Percentiles rank a stretch among this genome's conserved stretches.
Evolutionary conservation across 2,113 vertebrate species (phyloP).

Genomic region (Cebidichthys violaceus): DNA sequence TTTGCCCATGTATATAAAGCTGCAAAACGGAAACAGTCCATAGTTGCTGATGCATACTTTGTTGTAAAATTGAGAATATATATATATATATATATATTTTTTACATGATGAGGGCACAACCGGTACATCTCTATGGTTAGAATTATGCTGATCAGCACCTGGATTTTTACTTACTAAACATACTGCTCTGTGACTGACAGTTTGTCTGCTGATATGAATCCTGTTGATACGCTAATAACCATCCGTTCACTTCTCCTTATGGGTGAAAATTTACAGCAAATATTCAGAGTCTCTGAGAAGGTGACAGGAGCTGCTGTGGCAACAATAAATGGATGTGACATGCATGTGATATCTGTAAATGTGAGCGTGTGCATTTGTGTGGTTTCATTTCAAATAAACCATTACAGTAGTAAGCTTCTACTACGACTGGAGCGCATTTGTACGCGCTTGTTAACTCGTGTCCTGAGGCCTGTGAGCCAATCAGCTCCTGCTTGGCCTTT

Average conservation of each 20-base stretch:
- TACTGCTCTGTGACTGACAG: background rate
- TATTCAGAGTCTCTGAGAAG: background rate
- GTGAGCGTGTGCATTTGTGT: constrained; percentile 28
- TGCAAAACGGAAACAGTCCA: background rate
- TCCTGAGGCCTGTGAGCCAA: constrained; percentile 8
- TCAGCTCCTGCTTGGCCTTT: constrained; percentile 50
- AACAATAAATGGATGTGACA: constrained; percentile 17
- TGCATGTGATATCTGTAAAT: constrained; percentile 20
- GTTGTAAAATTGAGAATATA: background rate
- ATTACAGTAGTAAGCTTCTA: background rate
- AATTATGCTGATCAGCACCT: background rate
- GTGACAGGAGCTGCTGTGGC: constrained; percentile 3
- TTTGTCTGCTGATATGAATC: background rate
- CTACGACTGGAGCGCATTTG: background rate
- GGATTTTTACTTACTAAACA: background rate
- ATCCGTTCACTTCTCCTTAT: background rate
- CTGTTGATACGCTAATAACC: background rate
- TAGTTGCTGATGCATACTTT: background rate
- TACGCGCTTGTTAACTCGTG: constrained; percentile 5
- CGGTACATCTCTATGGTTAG: background rate
- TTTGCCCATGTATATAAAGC: background rate
- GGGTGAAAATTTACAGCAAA: constrained; percentile 1
- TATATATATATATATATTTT: background rate
- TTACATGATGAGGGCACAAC: background rate
- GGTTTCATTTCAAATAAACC: constrained; percentile 4